phyloP scores from a whole-genome alignment of 1,140 invertebrate genomes.

The Achroia grisella region DNA sequence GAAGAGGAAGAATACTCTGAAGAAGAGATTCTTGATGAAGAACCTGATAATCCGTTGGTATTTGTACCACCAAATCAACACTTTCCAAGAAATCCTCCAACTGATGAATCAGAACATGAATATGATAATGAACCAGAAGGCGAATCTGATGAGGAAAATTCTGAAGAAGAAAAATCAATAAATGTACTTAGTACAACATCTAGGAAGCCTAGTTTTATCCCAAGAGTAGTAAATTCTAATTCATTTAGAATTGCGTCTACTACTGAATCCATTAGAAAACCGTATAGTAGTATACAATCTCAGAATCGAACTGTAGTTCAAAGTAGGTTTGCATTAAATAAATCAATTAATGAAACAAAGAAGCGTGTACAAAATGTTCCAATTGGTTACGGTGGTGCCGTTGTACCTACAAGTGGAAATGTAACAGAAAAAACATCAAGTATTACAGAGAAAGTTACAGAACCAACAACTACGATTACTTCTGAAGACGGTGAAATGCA shows the following conservation, averaged over 20 bases:
- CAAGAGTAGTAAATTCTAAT: conserved; percentile 54
- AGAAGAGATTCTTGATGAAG: conserved; percentile 66
- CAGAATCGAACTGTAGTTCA: conserved; percentile 46
- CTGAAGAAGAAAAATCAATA: conserved; percentile 30
- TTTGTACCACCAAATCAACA: conserved; percentile 62
- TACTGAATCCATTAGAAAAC: conserved; percentile 46
- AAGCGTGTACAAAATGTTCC: conserved; percentile 65
- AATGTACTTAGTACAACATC: conserved; percentile 32
- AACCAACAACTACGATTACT: conserved; percentile 7
- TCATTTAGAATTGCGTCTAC: conserved; percentile 59
- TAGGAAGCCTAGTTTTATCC: conserved; percentile 45
- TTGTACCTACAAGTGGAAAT: conserved; percentile 9
- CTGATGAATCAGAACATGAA: conserved; percentile 48
- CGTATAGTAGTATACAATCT: conserved; percentile 10
- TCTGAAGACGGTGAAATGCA: conserved; percentile 6
- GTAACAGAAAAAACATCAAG: conserved; percentile 24
- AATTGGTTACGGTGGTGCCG: conserved; percentile 39
- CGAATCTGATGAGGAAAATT: conserved; percentile 33
- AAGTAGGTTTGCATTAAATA: conserved; percentile 45
- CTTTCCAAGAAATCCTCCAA: conserved; percentile 56
- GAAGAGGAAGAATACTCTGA: conserved; percentile 67
- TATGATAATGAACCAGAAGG: conserved; percentile 42
- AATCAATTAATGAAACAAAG: conserved; percentile 42
- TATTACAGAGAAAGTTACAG: conserved; percentile 20
- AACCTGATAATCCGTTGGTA: conserved; percentile 65